These are phyloP conservation scores for Drosophila neonasuta DNA, from an alignment of 2,888 invertebrate genomes.

Conservation along the genomic window DNA sequence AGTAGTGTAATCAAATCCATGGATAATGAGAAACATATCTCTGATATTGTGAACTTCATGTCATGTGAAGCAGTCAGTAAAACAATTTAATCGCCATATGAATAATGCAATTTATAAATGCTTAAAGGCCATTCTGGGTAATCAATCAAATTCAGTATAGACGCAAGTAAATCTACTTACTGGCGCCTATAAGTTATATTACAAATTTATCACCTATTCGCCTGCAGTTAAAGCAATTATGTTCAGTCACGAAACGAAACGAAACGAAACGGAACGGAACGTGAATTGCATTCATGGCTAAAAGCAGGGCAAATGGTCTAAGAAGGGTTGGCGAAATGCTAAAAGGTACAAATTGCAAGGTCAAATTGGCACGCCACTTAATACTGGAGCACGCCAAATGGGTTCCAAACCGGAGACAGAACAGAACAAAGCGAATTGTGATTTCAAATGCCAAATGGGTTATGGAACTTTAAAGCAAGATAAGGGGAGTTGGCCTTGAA, in stretches of 20 bases:
- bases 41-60: too few relatives aligned
- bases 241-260: constrained; percentile 61
- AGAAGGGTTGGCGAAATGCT: constrained; percentile 41
- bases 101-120: background rate
- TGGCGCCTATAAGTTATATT: constrained; percentile 8
- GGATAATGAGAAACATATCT: background rate
- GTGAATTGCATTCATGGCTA: constrained; percentile 6
- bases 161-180: constrained; percentile 30
- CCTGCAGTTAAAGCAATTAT: constrained; percentile 63
- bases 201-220: constrained; percentile 54
- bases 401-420: constrained; percentile 12
- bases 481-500: constrained; percentile 42
- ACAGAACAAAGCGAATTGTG: constrained; percentile 5
- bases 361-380: constrained; percentile 63
- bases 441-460: constrained; percentile 35
- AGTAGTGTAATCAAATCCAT: too few relatives aligned
- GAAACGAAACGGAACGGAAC: too few relatives aligned
- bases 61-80: too few relatives aligned
- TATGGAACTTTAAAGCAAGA: constrained; percentile 28
- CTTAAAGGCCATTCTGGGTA: constrained; percentile 8
- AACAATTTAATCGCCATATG: too few relatives aligned
- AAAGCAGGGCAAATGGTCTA: constrained; percentile 1
- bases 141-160: constrained; percentile 23
- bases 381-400: constrained; percentile 22
- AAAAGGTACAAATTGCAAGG: constrained; percentile 67